These are phyloP conservation scores for Gavia stellata DNA, from an alignment of 2,113 vertebrate species.

Conservation along the genomic window DNA sequence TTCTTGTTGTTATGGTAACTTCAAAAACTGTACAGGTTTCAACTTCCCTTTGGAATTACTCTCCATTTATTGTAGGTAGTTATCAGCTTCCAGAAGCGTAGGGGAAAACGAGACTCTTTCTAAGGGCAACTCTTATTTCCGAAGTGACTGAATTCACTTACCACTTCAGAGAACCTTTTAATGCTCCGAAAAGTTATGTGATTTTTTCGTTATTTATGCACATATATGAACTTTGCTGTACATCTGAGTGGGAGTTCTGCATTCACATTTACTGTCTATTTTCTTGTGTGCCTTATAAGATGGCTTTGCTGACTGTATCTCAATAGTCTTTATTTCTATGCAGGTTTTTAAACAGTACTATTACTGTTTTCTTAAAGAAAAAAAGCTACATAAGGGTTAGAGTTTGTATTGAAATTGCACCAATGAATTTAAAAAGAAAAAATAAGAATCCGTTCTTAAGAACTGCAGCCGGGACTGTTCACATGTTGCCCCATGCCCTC, in stretches of 20 bases:
- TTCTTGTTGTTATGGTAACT: neutral
- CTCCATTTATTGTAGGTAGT: rapidly evolving
- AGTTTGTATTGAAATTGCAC: conserved; percentile 71
- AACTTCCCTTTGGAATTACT: neutral
- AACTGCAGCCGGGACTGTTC: conserved; percentile 69
- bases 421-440: conserved; percentile 9
- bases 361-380: conserved; percentile 73
- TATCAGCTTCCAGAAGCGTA: neutral
- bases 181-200: conserved; percentile 54
- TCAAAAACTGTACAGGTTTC: rapidly evolving
- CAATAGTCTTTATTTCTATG: conserved; percentile 82
- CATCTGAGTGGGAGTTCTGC: conserved; percentile 75
- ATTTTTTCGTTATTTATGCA: conserved; percentile 73
- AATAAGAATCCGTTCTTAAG: neutral
- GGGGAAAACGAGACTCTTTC: neutral
- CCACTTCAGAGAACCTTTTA: conserved; percentile 58
- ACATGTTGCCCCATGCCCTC: conserved; percentile 52
- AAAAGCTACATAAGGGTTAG: conserved; percentile 65
- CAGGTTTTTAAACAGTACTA: conserved; percentile 77
- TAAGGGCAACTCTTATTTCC: neutral
- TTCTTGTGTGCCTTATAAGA: conserved; percentile 84
- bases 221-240: conserved; percentile 79
- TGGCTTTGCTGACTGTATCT: conserved; percentile 85
- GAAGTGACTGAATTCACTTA: conserved; percentile 5
- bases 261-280: conserved; percentile 88